Evolutionary conservation across 2,888 invertebrate species (phyloP).

Genomic region (Agrilus biguttatus): DNA sequence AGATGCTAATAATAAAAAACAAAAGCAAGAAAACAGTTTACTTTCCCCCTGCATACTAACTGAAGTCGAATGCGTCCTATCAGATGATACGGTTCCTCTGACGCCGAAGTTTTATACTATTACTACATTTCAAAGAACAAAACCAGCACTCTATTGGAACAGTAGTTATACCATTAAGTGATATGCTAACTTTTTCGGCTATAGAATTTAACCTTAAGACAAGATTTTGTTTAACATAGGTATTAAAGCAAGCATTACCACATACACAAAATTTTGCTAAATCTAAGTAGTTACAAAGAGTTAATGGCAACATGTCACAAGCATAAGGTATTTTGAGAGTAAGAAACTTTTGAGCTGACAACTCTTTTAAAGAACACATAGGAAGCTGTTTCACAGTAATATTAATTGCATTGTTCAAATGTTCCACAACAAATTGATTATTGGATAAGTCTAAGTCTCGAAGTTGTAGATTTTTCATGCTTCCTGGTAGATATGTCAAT

Average conservation of each 20-base stretch:
- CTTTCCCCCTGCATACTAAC: slow-evolving; percentile 14
- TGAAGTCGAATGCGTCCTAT: slow-evolving; percentile 36
- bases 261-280: slow-evolving; percentile 48
- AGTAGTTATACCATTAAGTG: slow-evolving; percentile 23
- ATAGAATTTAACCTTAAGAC: slow-evolving; percentile 30
- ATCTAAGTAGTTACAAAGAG: slow-evolving; percentile 44
- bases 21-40: too few relatives aligned
- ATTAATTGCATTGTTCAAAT: slow-evolving; percentile 6
- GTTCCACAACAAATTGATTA: slow-evolving; percentile 35
- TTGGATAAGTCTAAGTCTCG: slow-evolving; percentile 41
- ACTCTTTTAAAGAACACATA: slow-evolving; percentile 38
- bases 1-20: too few relatives aligned
- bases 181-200: slow-evolving; percentile 29
- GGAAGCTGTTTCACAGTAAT: slow-evolving; percentile 22
- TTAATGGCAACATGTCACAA: slow-evolving; percentile 41
- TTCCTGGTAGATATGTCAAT: slow-evolving; percentile 43
- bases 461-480: slow-evolving; percentile 38
- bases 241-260: slow-evolving; percentile 32
- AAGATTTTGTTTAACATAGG: slow-evolving; percentile 21
- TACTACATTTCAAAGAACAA: slow-evolving; percentile 41
- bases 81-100: slow-evolving; percentile 27
- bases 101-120: slow-evolving; percentile 18
- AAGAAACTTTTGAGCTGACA: slow-evolving; percentile 39
- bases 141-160: slow-evolving; percentile 45
- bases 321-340: slow-evolving; percentile 39